Conservation (phyloP, 1,140 invertebrate genomes). For the Drosophila nikananu region DNA sequence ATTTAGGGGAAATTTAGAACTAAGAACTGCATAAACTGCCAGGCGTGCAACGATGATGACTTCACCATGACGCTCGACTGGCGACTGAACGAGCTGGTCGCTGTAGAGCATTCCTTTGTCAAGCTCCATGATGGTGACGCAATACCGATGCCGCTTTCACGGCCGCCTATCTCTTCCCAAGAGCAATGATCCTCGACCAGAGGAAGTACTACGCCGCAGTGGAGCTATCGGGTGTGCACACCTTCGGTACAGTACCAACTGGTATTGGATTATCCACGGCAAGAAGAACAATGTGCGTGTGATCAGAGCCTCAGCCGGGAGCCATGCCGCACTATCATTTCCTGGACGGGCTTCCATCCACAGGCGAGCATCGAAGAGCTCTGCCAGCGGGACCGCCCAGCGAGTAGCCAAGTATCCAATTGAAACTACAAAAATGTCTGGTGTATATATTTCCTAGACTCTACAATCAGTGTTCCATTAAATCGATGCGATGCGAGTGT, state of each 20-base stretch:
- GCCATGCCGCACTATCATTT: conserved; percentile 40
- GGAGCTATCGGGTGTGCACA: conserved; percentile 53
- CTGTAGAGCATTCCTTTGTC: conserved; percentile 81
- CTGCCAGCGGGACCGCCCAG: neutral
- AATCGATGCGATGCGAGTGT: conserved; percentile 59
- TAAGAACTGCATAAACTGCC: too few species aligned
- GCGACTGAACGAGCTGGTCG: conserved; percentile 75
- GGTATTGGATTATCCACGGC: conserved; percentile 60
- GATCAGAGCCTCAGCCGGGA: conserved; percentile 31
- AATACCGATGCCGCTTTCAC: conserved; percentile 87
- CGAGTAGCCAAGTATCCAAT: neutral
- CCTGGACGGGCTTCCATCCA: conserved; percentile 45
- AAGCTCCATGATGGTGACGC: conserved; percentile 85
- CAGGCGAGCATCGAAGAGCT: neutral
- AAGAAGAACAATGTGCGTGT: conserved; percentile 40
- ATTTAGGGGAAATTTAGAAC: neutral
- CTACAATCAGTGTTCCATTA: conserved; percentile 50
- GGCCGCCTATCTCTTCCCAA: conserved; percentile 86
- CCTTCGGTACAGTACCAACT: conserved; percentile 62
- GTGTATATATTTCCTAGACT: conserved; percentile 52
- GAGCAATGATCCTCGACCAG: conserved; percentile 63
- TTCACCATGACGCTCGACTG: conserved; percentile 85
- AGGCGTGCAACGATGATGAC: conserved; percentile 85
- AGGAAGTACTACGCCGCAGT: conserved; percentile 80
- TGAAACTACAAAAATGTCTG: conserved; percentile 46